Percentiles rank a stretch among this genome's conserved stretches.
These are phyloP conservation scores for Aquatica leii DNA, from an alignment of 2,888 invertebrate genomes.

Conservation along the genomic window DNA sequence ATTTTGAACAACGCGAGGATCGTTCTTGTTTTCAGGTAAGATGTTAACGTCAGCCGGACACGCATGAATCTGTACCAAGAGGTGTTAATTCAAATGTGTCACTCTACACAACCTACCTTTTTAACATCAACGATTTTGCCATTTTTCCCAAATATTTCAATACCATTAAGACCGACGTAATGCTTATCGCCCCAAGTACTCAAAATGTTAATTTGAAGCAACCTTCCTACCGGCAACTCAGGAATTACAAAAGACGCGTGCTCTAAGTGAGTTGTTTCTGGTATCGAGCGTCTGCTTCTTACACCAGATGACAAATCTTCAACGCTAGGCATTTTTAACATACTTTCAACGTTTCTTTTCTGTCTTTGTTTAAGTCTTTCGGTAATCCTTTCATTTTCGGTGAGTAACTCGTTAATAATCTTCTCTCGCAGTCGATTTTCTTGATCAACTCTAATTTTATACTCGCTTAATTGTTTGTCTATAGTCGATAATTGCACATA, in stretches of 20 bases:
- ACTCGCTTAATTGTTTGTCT: conserved; percentile 44
- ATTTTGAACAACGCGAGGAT: conserved; percentile 70
- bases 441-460: conserved; percentile 52
- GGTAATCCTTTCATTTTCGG: conserved; percentile 53
- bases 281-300: conserved; percentile 10
- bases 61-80: conserved; percentile 62
- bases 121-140: conserved; percentile 69
- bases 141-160: conserved; percentile 74
- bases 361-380: conserved; percentile 30
- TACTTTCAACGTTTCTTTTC: conserved; percentile 4
- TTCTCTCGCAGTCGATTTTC: conserved; percentile 53
- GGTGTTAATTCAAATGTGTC: background rate
- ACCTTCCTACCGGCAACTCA: conserved; percentile 75
- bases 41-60: conserved; percentile 69
- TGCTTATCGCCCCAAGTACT: conserved; percentile 84
- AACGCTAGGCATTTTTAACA: conserved; percentile 30
- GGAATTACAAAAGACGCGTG: conserved; percentile 71
- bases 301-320: conserved; percentile 25
- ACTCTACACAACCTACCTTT: conserved; percentile 63
- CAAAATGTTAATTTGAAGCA: conserved; percentile 72
- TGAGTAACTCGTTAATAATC: conserved; percentile 54
- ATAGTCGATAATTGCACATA: conserved; percentile 12
- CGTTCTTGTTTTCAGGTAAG: conserved; percentile 71
- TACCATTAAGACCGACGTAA: conserved; percentile 80
- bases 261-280: conserved; percentile 12